phyloP scores from a whole-genome alignment of 1,140 invertebrate species.

The Ridgeia piscesae region DNA sequence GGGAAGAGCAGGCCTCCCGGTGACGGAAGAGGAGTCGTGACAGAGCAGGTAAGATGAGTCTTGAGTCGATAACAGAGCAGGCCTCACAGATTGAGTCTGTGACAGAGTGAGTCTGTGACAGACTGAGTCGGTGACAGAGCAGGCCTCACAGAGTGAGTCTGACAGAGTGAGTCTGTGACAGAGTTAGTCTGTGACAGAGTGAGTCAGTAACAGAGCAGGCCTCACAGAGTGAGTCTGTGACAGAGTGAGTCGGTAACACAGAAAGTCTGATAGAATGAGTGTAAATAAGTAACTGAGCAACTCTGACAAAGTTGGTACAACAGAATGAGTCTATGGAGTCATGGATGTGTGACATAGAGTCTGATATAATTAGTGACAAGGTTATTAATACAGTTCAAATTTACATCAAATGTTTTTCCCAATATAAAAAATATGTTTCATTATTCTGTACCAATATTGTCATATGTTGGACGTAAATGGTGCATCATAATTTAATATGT shows the following conservation, averaged over 20 bases:
- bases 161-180: background rate
- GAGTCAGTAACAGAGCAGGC: background rate
- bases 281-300: background rate
- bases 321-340: constrained; percentile 11
- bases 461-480: no score
- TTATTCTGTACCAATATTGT: no score
- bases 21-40: background rate
- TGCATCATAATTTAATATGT: no score
- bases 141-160: background rate
- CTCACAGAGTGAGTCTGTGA: background rate
- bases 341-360: no score
- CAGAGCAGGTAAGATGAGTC: background rate
- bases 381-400: no score
- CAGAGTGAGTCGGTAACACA: background rate
- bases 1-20: background rate
- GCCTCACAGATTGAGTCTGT: no score
- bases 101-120: background rate
- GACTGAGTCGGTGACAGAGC: background rate
- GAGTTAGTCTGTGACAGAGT: background rate
- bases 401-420: no score
- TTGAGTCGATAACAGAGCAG: background rate
- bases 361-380: no score
- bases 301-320: no score
- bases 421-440: no score
- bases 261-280: background rate